These are phyloP conservation scores for Apeltes quadracus DNA, from an alignment of 2,113 vertebrate species.

Conservation along the genomic window DNA sequence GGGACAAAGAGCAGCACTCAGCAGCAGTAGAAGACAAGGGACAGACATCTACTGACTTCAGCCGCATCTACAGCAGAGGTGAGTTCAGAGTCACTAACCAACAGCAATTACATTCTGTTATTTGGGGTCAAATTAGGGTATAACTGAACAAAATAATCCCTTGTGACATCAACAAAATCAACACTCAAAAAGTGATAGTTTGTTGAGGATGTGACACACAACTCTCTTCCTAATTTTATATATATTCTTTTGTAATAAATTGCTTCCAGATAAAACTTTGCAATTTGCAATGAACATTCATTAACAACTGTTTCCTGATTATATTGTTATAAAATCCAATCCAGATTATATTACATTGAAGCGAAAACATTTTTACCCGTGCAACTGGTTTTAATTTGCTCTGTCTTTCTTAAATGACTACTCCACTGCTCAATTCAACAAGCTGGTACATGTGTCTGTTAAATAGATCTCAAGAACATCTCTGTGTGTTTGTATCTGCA, in stretches of 20 bases:
- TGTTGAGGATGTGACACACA: background rate
- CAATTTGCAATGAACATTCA: background rate
- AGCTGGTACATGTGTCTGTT: no score
- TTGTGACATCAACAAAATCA: background rate
- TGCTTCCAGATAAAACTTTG: background rate
- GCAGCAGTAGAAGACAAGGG: conserved; percentile 24
- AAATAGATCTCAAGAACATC: background rate
- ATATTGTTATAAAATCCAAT: background rate
- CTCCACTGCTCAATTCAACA: background rate
- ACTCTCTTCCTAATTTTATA: background rate
- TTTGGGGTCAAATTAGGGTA: background rate
- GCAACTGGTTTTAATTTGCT: background rate
- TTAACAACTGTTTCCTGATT: background rate
- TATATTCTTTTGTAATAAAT: background rate
- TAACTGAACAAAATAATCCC: background rate
- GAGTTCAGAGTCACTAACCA: background rate
- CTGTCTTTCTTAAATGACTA: background rate
- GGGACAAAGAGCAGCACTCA: conserved; percentile 31
- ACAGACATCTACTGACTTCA: conserved; percentile 53
- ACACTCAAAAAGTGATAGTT: background rate
- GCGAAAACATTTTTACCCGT: no score
- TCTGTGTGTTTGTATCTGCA: background rate
- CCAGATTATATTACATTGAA: background rate
- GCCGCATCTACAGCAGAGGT: conserved; percentile 74
- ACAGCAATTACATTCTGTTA: background rate